A percentile compares a stretch with the other conserved stretches of the same genome.
phyloP scores from a whole-genome alignment of 2,113 vertebrate species.

The Psittacara wagleri region DNA sequence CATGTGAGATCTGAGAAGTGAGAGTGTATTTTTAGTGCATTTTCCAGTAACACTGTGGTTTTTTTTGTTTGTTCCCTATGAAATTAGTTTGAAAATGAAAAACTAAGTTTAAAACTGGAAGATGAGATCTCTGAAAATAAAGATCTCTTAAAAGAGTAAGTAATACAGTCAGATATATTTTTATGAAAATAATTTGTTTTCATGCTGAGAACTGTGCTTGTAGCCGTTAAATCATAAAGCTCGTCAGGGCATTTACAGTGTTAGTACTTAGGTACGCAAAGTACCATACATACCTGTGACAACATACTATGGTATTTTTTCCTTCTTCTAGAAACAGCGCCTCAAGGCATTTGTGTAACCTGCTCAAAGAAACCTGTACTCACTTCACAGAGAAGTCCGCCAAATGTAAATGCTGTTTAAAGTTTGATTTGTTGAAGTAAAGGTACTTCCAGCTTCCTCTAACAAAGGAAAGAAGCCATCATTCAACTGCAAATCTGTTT shows the following conservation, averaged over 20 bases:
- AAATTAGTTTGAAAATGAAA: slow-evolving; percentile 92
- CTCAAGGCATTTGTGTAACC: slow-evolving; percentile 86
- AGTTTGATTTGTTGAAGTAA: slow-evolving; percentile 6
- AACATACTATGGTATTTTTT: neutral
- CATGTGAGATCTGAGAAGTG: neutral
- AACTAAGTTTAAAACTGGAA: slow-evolving; percentile 88
- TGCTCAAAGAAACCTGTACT: slow-evolving; percentile 89
- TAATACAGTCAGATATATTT: neutral
- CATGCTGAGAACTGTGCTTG: neutral
- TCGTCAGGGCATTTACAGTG: neutral
- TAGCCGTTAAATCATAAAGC: neutral
- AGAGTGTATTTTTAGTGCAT: neutral
- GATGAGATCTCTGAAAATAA: slow-evolving; percentile 90
- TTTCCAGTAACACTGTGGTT: slow-evolving; percentile 34
- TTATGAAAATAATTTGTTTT: neutral
- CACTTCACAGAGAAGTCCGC: slow-evolving; percentile 85
- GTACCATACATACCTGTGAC: neutral
- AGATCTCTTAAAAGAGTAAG: slow-evolving; percentile 90
- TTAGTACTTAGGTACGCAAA: neutral
- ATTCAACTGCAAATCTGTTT: neutral
- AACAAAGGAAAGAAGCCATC: neutral
- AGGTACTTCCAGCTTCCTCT: neutral
- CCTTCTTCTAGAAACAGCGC: slow-evolving; percentile 77
- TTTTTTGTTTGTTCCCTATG: slow-evolving; percentile 16
- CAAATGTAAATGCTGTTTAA: slow-evolving; percentile 81